Evolutionary conservation across 1,140 invertebrate species (phyloP).

Genomic region (Meloidogyne exigua): DNA sequence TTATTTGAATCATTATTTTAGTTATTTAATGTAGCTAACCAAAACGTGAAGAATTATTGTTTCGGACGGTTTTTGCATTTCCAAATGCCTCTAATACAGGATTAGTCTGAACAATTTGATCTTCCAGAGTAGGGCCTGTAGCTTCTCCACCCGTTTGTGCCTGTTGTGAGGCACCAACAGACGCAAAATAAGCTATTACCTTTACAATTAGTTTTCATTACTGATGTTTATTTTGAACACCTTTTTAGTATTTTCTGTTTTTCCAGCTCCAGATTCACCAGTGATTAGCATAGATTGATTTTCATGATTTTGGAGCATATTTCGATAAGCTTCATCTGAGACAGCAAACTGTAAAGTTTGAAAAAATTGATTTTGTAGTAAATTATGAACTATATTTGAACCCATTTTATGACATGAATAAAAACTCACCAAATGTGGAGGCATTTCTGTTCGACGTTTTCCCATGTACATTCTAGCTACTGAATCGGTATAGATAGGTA

Average conservation of each 20-base stretch:
- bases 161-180: conserved; percentile 67
- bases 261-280: conserved; percentile 72
- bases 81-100: conserved; percentile 98
- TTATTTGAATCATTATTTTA: not conserved
- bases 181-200: conserved; percentile 71
- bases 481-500: conserved; percentile 94
- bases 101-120: conserved; percentile 98
- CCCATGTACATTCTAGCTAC: conserved; percentile 96
- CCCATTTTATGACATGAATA: not conserved
- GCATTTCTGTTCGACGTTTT: conserved; percentile 97
- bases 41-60: conserved; percentile 93
- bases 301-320: conserved; percentile 96
- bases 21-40: conserved; percentile 84
- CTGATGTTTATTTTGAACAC: too few relatives aligned
- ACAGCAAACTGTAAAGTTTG: conserved; percentile 98
- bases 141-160: conserved; percentile 30
- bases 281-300: conserved; percentile 99
- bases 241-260: conserved; percentile 74
- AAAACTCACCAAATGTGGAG: conserved; percentile 30
- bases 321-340: conserved; percentile 98
- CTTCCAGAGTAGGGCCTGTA: conserved; percentile 70
- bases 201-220: not conserved
- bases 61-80: conserved; percentile 99
- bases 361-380: not conserved
- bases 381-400: not conserved